Percentiles rank a stretch among this genome's conserved stretches.
Evolutionary conservation across 2,888 invertebrate species (phyloP).

Genomic region (Alloplasta piceator): DNA sequence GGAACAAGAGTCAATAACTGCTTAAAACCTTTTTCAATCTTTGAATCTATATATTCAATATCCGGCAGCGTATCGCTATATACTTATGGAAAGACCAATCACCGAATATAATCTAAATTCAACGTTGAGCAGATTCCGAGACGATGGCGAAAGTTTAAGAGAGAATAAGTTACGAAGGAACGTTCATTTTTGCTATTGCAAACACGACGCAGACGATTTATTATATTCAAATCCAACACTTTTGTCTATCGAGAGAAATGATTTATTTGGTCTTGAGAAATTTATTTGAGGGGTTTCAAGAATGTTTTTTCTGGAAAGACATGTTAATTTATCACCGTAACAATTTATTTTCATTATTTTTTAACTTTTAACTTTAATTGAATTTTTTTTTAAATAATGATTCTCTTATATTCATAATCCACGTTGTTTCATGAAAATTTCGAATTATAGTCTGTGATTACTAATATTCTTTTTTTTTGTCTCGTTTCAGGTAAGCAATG

Average conservation of each 20-base stretch:
- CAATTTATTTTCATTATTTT: too few relatives aligned
- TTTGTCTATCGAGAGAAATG: too few relatives aligned
- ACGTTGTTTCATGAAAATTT: too few relatives aligned
- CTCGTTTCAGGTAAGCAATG: slow-evolving; percentile 48
- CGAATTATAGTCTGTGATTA: neutral
- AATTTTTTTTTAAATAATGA: too few relatives aligned
- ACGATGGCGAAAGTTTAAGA: too few relatives aligned
- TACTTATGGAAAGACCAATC: slow-evolving; percentile 31
- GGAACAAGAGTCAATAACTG: slow-evolving; percentile 42
- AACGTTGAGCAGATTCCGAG: slow-evolving; percentile 25
- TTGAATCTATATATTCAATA: neutral
- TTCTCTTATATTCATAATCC: too few relatives aligned
- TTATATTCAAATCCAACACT: slow-evolving; percentile 12
- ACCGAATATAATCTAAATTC: slow-evolving; percentile 29
- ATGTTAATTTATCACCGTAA: too few relatives aligned
- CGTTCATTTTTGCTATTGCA: slow-evolving; percentile 31
- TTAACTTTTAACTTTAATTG: too few relatives aligned
- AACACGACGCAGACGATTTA: slow-evolving; percentile 32
- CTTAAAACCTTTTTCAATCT: slow-evolving; percentile 24
- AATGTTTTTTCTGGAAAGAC: too few relatives aligned
- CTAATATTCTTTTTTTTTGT: slow-evolving; percentile 15
- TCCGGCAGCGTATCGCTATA: too few relatives aligned
- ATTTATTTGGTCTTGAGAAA: too few relatives aligned
- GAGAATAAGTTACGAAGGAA: neutral
- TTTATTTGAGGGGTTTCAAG: too few relatives aligned